A percentile compares a stretch with the other conserved stretches of the same genome.
phyloP scores from a whole-genome alignment of 2,888 invertebrate genomes.

The Hemithea aestivaria region DNA sequence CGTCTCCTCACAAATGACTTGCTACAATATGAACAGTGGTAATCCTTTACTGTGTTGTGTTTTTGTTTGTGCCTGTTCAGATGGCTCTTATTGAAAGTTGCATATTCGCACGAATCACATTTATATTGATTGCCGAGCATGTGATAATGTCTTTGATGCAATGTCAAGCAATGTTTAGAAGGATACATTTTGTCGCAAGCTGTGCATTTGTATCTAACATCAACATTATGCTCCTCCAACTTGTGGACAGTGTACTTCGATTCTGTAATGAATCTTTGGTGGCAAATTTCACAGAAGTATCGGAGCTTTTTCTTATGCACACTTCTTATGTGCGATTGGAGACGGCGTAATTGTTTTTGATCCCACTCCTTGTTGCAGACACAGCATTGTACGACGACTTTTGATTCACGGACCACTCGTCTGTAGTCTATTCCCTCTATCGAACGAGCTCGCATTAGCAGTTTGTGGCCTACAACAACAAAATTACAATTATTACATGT shows the following conservation, averaged over 20 bases:
- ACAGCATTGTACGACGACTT: too few species aligned
- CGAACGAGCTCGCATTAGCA: too few species aligned
- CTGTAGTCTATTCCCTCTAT: too few species aligned
- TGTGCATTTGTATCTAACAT: slow-evolving; percentile 5
- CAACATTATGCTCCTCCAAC: slow-evolving; percentile 3
- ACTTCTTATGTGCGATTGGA: too few species aligned
- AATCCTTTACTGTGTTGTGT: slow-evolving; percentile 8
- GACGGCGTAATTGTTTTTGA: too few species aligned
- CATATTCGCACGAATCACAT: slow-evolving; percentile 5
- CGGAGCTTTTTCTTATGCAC: too few species aligned
- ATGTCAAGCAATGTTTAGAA: background rate
- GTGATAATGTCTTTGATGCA: too few species aligned
- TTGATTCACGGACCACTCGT: too few species aligned
- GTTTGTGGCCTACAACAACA: too few species aligned
- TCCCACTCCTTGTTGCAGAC: too few species aligned
- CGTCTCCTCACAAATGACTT: slow-evolving; percentile 3
- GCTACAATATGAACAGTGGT: slow-evolving; percentile 9
- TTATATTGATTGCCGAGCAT: background rate
- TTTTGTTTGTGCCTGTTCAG: slow-evolving; percentile 1
- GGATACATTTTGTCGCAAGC: slow-evolving; percentile 2
- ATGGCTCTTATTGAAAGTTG: background rate
- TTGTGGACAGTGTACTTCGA: too few species aligned
- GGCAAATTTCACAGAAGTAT: slow-evolving; percentile 2
- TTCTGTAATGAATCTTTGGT: background rate
- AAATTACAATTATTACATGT: too few species aligned